A percentile compares a stretch with the other conserved stretches of the same genome.
These are phyloP conservation scores for Drosophila gaucha DNA, from an alignment of 2,888 invertebrate genomes.

Conservation along the genomic window DNA sequence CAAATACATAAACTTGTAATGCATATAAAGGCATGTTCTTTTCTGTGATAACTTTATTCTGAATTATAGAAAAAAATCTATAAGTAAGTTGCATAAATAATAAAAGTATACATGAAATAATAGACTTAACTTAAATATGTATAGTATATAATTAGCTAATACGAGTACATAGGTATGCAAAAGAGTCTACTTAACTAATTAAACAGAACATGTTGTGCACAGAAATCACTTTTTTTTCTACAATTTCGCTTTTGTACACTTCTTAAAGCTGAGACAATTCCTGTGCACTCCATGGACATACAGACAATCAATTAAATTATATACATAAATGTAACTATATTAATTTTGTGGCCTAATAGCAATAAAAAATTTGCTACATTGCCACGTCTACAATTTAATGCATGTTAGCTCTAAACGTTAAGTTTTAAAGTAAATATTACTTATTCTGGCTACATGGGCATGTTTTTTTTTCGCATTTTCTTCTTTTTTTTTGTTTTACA, in stretches of 20 bases:
- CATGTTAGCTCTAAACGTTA: constrained; percentile 4
- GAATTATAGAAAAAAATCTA: constrained; percentile 59
- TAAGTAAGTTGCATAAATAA: constrained; percentile 71
- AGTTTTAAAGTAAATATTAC: constrained; percentile 74
- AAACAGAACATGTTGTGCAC: constrained; percentile 50
- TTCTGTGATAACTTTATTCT: constrained; percentile 61
- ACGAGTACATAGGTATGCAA: constrained; percentile 56
- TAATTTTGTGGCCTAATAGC: constrained; percentile 24
- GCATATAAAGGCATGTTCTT: too few relatives aligned
- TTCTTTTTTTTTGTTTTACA: constrained; percentile 16
- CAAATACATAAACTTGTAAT: constrained; percentile 1
- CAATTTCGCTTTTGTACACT: constrained; percentile 44
- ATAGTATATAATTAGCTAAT: constrained; percentile 65
- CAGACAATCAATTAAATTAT: constrained; percentile 63
- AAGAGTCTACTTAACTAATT: constrained; percentile 59
- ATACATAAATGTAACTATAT: constrained; percentile 45
- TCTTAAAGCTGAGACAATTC: constrained; percentile 10
- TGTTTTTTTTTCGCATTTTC: constrained; percentile 27
- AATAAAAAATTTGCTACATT: constrained; percentile 39
- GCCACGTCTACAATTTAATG: constrained; percentile 30
- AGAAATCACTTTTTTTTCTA: constrained; percentile 20
- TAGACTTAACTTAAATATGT: constrained; percentile 56
- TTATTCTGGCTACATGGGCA: constrained; percentile 64
- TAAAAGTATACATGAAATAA: constrained; percentile 57
- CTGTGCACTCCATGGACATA: constrained; percentile 46